phyloP scores from a whole-genome alignment of 2,888 invertebrate species.

The Amitus sp. region DNA sequence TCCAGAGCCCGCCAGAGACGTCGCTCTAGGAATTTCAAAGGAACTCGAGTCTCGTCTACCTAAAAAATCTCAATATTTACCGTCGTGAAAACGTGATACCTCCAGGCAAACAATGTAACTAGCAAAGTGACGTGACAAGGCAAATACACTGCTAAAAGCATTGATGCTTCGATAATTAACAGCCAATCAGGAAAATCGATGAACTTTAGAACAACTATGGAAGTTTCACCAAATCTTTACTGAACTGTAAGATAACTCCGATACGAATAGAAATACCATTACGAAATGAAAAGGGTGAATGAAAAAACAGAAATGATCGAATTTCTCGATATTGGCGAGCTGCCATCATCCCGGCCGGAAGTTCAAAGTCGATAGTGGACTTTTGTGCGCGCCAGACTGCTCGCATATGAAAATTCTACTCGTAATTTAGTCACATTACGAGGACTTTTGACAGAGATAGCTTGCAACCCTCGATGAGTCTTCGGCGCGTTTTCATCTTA shows the following conservation, averaged over 20 bases:
- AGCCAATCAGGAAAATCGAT: slow-evolving; percentile 22
- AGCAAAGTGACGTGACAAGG: slow-evolving; percentile 13
- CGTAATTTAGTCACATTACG: slow-evolving; percentile 33
- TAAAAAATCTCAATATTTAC: no score
- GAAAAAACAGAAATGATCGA: slow-evolving; percentile 35
- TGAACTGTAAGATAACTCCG: not conserved
- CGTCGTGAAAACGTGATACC: slow-evolving; percentile 28
- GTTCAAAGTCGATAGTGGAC: slow-evolving; percentile 29
- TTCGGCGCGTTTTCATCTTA: slow-evolving; percentile 15
- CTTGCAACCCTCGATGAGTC: slow-evolving; percentile 14
- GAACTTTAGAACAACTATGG: slow-evolving; percentile 11
- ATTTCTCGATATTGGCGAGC: slow-evolving; percentile 7
- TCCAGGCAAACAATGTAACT: slow-evolving; percentile 27
- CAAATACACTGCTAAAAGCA: slow-evolving; percentile 30
- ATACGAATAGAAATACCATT: not conserved
- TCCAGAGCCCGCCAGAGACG: no score
- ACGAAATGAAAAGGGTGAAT: slow-evolving; percentile 18
- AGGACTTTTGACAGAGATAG: slow-evolving; percentile 24
- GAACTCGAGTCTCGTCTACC: no score
- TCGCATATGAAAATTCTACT: slow-evolving; percentile 24
- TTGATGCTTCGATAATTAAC: slow-evolving; percentile 18
- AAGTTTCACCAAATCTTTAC: slow-evolving; percentile 17
- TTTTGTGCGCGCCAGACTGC: slow-evolving; percentile 21
- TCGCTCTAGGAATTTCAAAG: no score
- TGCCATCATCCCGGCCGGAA: slow-evolving; percentile 30